Conservation (phyloP, 2,888 invertebrate genomes). For the Ichneumon xanthorius region DNA sequence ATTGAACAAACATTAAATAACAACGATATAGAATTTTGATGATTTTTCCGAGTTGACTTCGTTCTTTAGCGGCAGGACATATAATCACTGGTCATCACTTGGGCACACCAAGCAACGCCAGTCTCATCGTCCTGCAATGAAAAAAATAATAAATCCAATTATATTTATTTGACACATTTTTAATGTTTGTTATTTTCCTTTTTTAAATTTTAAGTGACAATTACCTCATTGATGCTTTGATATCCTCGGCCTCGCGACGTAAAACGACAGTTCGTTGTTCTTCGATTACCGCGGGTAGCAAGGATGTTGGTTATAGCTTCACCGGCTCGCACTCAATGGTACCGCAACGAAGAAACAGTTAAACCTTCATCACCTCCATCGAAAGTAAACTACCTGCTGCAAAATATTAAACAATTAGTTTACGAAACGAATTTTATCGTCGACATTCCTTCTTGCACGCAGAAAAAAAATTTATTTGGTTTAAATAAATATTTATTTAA, state of each 20-base stretch:
- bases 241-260: constrained; percentile 63
- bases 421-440: not conserved
- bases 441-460: not conserved
- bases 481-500: no score
- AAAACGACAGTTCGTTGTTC: constrained; percentile 43
- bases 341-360: constrained; percentile 71
- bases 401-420: constrained; percentile 62
- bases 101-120: constrained; percentile 82
- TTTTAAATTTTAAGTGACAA: not conserved
- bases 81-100: constrained; percentile 82
- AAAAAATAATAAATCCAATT: constrained; percentile 12
- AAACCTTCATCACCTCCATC: constrained; percentile 79
- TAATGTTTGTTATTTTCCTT: constrained; percentile 12
- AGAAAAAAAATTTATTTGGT: no score
- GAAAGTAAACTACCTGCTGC: constrained; percentile 80
- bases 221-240: constrained; percentile 73
- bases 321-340: constrained; percentile 71
- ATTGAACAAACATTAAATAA: constrained; percentile 7
- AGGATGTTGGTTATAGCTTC: constrained; percentile 72
- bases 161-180: constrained; percentile 18
- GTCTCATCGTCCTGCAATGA: constrained; percentile 78
- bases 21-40: constrained; percentile 30
- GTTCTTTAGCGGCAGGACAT: constrained; percentile 74
- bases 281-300: constrained; percentile 64
- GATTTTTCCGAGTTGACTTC: constrained; percentile 66